Base-by-base conservation (phyloP, 1,140 invertebrate genomes). In the Anthonomus grandis region DNA sequence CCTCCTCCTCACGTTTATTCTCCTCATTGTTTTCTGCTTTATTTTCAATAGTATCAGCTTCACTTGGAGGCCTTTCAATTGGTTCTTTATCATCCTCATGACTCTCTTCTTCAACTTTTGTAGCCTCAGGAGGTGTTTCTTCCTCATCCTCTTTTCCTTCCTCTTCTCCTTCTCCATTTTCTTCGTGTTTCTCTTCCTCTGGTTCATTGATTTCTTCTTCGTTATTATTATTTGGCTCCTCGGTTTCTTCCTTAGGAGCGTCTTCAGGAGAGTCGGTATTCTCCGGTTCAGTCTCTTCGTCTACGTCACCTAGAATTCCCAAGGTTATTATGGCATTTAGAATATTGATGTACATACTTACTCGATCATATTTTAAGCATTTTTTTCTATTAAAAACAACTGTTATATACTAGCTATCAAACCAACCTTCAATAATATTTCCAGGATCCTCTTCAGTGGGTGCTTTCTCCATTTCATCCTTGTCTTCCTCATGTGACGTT, bases 251-350 rank as follows among this genome's bases (percentile, higher is more conserved):
- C 38, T 48, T 25, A 17, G 8, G 18, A 45, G 53, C 66, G 31
- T 65, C 53, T 59, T 13, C 21, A 18, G n/a, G n/a, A n/a, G n/a
- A n/a, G 36, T 41, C 47, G 15, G 4, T n/a, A 15, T 3, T n/a
- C 34, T 73, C 69, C 31, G 27, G 23, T 31, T 55, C 39, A 39
- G 15, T 42, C 62, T 69, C 65, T 67, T 73, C 73, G 66, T 67
- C 70, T 63, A 68, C 63, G 59, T 73, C 74, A 48, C 74, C 66
- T 52, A 70, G 70, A 39, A 71, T 65, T 36, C 70, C 67, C 3
- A 73, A 67, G 37, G 67, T 51, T 10, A 59, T 42, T 22, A 38
- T 31, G 38, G 23, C 15, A 18, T 45, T 49, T 42, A 53, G 19
- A 34, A 25, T 34, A 8, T 9, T 45, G 3, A 21, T 21, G 22